A percentile compares a stretch with the other conserved stretches of the same genome.
Conservation (phyloP, 2,113 vertebrate species). For the Pedionomus torquatus region DNA sequence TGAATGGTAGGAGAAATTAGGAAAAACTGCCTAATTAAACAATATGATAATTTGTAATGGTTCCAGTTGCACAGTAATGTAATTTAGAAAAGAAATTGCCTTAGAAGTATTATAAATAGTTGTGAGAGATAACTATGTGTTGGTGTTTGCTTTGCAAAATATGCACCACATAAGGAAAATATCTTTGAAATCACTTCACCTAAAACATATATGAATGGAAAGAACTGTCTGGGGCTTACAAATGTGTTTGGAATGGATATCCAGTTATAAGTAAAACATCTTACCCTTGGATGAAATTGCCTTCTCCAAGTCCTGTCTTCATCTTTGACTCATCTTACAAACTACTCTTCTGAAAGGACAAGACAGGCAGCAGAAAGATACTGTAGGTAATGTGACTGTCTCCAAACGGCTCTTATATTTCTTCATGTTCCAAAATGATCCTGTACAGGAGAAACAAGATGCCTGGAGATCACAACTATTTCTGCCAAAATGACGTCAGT, state of each 20-base stretch:
- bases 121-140: slow-evolving; percentile 35
- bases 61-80: slow-evolving; percentile 56
- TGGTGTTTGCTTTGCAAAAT: slow-evolving; percentile 45
- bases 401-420: not conserved
- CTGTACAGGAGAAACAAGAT: not conserved
- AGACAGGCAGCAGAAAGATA: not conserved
- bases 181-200: not conserved
- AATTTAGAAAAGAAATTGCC: slow-evolving; percentile 63
- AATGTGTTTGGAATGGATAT: not conserved
- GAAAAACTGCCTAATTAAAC: slow-evolving; percentile 66
- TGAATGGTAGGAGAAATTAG: slow-evolving; percentile 35
- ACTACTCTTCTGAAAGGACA: not conserved
- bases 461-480: not conserved
- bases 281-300: not conserved
- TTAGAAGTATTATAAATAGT: slow-evolving; percentile 61
- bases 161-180: not conserved
- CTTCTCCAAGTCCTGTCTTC: not conserved
- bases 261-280: not conserved
- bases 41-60: slow-evolving; percentile 55
- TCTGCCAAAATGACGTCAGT: not conserved
- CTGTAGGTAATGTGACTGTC: not conserved
- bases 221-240: not conserved
- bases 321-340: not conserved
- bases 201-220: not conserved
- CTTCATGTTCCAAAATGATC: not conserved